A percentile compares a stretch with the other conserved stretches of the same genome.
phyloP scores from a whole-genome alignment of 1,140 invertebrate species.

The Calliopsis andreniformis region DNA sequence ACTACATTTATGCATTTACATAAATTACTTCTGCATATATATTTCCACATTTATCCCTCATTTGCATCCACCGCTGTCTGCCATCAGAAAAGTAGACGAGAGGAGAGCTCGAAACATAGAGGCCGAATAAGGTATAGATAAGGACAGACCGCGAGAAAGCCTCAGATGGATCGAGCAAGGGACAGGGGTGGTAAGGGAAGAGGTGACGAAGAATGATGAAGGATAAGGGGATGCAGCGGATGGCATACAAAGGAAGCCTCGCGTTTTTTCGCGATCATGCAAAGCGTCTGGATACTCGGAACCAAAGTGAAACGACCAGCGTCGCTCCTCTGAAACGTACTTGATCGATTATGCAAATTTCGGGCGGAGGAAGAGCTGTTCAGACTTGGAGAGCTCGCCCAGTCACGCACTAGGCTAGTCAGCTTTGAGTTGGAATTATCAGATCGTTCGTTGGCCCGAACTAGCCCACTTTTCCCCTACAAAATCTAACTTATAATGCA shows the following conservation, averaged over 20 bases:
- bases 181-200: background rate
- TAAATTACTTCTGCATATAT: too few relatives aligned
- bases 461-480: background rate
- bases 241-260: conserved; percentile 34
- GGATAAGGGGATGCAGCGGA: conserved; percentile 27
- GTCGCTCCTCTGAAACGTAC: conserved; percentile 10
- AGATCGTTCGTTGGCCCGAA: background rate
- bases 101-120: too few relatives aligned
- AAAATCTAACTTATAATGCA: background rate
- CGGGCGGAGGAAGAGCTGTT: conserved; percentile 14
- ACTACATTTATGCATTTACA: too few relatives aligned
- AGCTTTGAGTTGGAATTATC: conserved; percentile 33
- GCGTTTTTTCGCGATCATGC: conserved; percentile 42
- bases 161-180: background rate
- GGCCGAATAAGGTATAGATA: too few relatives aligned
- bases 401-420: conserved; percentile 26
- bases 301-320: conserved; percentile 32
- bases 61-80: too few relatives aligned
- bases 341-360: conserved; percentile 56
- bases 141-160: background rate
- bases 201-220: conserved; percentile 3
- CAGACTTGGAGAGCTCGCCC: conserved; percentile 27
- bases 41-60: too few relatives aligned
- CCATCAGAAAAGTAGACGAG: too few relatives aligned
- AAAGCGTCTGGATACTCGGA: conserved; percentile 27